Evolutionary conservation across 2,888 invertebrate genomes (phyloP), one percentile per base, ranked within the genome.

Genomic region (Apodemia hepburni): DNA sequence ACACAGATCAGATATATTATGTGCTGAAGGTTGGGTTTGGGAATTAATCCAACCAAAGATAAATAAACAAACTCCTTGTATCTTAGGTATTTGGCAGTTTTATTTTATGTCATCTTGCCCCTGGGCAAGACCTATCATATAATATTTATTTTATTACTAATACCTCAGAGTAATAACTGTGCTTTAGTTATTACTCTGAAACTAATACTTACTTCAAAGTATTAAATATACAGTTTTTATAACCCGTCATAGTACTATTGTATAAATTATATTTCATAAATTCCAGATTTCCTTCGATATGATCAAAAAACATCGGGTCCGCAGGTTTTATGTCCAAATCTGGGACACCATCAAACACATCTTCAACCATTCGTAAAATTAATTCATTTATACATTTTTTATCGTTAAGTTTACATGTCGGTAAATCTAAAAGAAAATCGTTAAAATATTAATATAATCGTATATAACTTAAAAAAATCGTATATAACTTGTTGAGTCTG

Each of bases 151-250:
- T 22, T 22, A 2, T 22, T 22, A n/a, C n/a, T n/a, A n/a, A n/a
- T n/a, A n/a, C n/a, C n/a, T n/a, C n/a, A n/a, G n/a, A n/a, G n/a
- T n/a, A n/a, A n/a, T n/a, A n/a, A n/a, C n/a, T n/a, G n/a, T n/a
- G n/a, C n/a, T n/a, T n/a, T n/a, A n/a, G n/a, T n/a, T n/a, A n/a
- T n/a, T n/a, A n/a, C n/a, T n/a, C n/a, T n/a, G n/a, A n/a, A n/a
- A n/a, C n/a, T n/a, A n/a, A n/a, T n/a, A 42, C 61, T 6, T 57
- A 61, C 54, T 57, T 22, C 3, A 61, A n/a, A 61, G 18, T 57
- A 6, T n/a, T 61, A 22, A 61, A 54, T 29, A 54, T 61, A 51
- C 57, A 61, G 12, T 11, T 57, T n/a, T 27, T 54, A 17, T 57
- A n/a, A 42, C 61, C 61, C 12, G 61, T 61, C 18, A 57, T 42